Evolutionary conservation across 1,140 invertebrate genomes (phyloP).

Genomic region (Drosophila yakuba): DNA sequence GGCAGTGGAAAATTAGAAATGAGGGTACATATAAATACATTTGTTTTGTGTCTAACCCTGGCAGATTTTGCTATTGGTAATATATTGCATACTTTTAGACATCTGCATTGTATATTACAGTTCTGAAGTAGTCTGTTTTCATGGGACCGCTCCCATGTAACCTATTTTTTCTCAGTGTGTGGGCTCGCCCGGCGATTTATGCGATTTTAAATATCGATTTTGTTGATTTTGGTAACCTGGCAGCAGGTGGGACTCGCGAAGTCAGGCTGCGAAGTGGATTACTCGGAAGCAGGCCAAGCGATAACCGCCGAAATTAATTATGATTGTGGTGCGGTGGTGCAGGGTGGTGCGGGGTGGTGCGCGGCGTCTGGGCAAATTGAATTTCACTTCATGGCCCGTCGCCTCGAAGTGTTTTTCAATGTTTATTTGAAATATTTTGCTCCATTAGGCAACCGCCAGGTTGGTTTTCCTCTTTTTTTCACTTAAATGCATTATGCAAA

Average conservation of each 20-base stretch:
- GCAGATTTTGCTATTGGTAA: background rate
- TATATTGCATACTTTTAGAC: background rate
- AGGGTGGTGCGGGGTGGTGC: conserved; percentile 8
- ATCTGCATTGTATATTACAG: background rate
- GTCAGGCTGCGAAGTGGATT: conserved; percentile 43
- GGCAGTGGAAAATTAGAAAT: background rate
- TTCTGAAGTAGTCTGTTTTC: background rate
- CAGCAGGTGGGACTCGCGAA: conserved; percentile 49
- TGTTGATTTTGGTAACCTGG: conserved; percentile 71
- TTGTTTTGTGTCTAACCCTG: background rate
- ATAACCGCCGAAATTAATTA: conserved; percentile 77
- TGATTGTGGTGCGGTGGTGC: conserved; percentile 59
- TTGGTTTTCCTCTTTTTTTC: conserved; percentile 61
- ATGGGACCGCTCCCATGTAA: conserved; percentile 12
- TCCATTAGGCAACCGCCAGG: conserved; percentile 69
- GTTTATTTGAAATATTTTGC: conserved; percentile 80
- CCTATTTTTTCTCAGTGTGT: conserved; percentile 30
- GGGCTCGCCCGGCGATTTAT: conserved; percentile 66
- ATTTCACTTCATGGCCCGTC: conserved; percentile 57
- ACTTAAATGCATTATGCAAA: conserved; percentile 80
- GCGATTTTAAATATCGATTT: conserved; percentile 84
- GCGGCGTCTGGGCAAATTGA: conserved; percentile 57
- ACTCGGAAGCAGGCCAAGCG: conserved; percentile 51
- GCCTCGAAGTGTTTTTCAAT: conserved; percentile 79
- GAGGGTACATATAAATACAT: too few species aligned